phyloP scores from a whole-genome alignment of 2,113 vertebrate species.

The Tringa solitaria region DNA sequence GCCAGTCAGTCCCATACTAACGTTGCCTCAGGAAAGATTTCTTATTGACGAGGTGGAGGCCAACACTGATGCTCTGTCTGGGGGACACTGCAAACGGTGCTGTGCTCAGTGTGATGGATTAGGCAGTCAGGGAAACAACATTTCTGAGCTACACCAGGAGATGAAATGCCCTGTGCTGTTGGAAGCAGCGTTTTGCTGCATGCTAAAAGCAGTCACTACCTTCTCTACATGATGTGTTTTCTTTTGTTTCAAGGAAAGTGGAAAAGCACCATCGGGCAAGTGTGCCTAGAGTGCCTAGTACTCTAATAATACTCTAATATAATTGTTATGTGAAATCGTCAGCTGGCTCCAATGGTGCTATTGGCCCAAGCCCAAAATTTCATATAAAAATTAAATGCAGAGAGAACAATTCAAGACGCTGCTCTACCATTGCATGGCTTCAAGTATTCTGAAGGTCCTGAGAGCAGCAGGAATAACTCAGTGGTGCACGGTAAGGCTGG shows the following conservation, averaged over 20 bases:
- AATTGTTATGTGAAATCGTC: not conserved
- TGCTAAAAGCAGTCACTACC: not conserved
- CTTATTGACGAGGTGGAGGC: not conserved
- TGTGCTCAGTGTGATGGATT: not conserved
- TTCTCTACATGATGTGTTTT: not conserved
- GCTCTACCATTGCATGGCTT: not conserved
- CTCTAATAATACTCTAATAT: not conserved
- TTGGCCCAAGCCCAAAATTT: not conserved
- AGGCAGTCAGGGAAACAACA: not conserved
- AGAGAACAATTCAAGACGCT: not conserved
- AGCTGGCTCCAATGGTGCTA: not conserved
- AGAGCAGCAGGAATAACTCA: not conserved
- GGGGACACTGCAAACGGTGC: not conserved
- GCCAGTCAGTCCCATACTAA: not conserved
- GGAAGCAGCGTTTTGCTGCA: not conserved
- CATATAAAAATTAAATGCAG: not conserved
- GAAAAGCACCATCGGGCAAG: not conserved
- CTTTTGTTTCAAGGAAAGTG: not conserved
- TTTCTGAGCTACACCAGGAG: not conserved
- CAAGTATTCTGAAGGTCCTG: not conserved
- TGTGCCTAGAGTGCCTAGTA: rapidly evolving
- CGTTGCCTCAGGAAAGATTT: not conserved
- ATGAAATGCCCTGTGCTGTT: not conserved
- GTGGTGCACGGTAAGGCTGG: not conserved
- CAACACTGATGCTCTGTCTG: not conserved